Conservation (phyloP, 1,140 invertebrate genomes). For the Lithobius niger region DNA sequence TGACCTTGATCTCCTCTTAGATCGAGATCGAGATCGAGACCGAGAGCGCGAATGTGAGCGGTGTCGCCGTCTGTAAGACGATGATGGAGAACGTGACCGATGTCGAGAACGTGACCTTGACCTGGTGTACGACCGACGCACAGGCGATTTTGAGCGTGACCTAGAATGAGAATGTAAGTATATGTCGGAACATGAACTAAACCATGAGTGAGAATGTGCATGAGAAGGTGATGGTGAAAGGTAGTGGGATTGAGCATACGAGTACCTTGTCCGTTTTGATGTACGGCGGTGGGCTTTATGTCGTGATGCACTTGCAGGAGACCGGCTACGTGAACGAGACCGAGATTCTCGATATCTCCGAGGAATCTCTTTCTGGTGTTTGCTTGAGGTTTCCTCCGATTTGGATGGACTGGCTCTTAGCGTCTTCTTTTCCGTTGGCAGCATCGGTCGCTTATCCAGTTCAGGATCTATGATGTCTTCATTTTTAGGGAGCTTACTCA, state of each 20-base stretch:
- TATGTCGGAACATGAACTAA: background rate
- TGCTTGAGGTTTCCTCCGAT: background rate
- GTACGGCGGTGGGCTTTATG: background rate
- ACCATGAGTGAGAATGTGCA: background rate
- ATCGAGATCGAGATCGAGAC: background rate
- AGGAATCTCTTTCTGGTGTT: background rate
- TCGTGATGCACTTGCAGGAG: background rate
- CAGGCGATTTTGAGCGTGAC: background rate
- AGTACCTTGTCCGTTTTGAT: background rate
- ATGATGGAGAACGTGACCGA: background rate
- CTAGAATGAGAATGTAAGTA: background rate
- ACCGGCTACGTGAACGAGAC: background rate
- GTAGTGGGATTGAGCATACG: background rate
- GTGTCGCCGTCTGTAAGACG: background rate
- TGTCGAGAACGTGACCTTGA: background rate
- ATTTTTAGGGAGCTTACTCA: background rate
- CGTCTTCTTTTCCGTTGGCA: background rate
- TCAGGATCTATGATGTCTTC: background rate
- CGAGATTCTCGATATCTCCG: background rate
- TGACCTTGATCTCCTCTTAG: background rate
- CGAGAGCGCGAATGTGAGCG: background rate
- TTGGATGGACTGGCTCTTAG: background rate
- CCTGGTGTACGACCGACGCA: background rate
- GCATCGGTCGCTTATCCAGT: background rate
- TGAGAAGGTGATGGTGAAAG: background rate